phyloP scores from a whole-genome alignment of 2,113 vertebrate species.

The Gopherus evgoodei region DNA sequence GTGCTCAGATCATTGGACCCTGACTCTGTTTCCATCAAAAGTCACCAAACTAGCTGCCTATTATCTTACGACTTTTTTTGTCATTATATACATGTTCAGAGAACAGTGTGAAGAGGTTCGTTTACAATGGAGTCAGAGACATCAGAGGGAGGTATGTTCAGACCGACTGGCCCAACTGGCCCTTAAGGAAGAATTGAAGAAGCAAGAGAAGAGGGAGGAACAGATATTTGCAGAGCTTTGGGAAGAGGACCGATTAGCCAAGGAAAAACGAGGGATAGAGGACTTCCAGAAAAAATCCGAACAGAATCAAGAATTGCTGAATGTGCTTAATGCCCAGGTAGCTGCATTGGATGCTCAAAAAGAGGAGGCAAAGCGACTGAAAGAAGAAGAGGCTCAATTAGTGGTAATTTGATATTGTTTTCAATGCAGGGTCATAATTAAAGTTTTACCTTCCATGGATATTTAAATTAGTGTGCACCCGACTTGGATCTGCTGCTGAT shows the following conservation, averaged over 20 bases:
- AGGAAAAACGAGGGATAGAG: constrained; percentile 73
- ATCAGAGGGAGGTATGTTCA: constrained; percentile 69
- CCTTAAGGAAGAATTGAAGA: constrained; percentile 69
- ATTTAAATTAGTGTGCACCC: constrained; percentile 11
- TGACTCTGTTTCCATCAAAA: not conserved
- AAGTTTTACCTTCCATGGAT: not conserved
- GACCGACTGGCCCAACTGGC: constrained; percentile 83
- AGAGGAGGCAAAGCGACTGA: constrained; percentile 60
- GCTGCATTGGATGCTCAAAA: constrained; percentile 60
- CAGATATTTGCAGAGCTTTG: constrained; percentile 80
- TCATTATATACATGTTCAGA: constrained; percentile 67
- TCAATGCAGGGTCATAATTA: not conserved
- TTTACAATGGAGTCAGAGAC: not conserved
- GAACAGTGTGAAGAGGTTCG: constrained; percentile 84
- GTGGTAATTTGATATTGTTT: constrained; percentile 74
- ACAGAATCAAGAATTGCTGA: constrained; percentile 47
- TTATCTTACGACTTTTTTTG: not conserved
- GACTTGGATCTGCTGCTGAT: constrained; percentile 27
- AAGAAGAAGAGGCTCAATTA: constrained; percentile 82
- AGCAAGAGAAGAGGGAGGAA: constrained; percentile 78
- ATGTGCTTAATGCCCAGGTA: constrained; percentile 71
- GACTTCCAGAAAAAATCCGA: constrained; percentile 36
- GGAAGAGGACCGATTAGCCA: constrained; percentile 83
- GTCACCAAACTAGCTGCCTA: not conserved
- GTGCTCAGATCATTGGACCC: rapidly evolving